A percentile compares a stretch with the other conserved stretches of the same genome.
These are phyloP conservation scores for Spongilla lacustris DNA, from an alignment of 37 sponge, comb jelly and placozoan genomes.

Conservation along the genomic window DNA sequence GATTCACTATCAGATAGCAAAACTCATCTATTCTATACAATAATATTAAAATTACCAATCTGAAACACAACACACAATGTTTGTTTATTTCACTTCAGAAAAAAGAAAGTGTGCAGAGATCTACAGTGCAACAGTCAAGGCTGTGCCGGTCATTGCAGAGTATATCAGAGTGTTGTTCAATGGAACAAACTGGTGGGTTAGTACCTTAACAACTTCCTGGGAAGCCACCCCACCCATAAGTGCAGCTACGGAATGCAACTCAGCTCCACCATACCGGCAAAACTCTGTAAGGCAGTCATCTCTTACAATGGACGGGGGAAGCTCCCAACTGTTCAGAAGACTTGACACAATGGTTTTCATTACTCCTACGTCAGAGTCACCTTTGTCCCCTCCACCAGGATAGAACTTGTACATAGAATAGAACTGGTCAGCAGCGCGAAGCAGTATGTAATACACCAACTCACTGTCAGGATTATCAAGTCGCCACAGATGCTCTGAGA, in stretches of 20 bases:
- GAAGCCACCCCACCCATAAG: constrained; percentile 94
- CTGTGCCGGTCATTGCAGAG: constrained; percentile 71
- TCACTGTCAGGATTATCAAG: constrained; percentile 73
- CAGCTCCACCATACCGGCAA: constrained; percentile 83
- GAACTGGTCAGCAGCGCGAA: constrained; percentile 85
- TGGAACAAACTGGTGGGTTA: constrained; percentile 96
- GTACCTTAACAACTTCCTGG: constrained; percentile 94
- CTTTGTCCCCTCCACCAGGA: constrained; percentile 53
- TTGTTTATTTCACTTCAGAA: too few relatives aligned
- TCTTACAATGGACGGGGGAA: constrained; percentile 27
- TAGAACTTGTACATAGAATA: constrained; percentile 39
- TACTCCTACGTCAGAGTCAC: constrained; percentile 57
- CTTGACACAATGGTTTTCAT: constrained; percentile 53
- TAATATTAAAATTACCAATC: too few relatives aligned
- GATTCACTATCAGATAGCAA: too few relatives aligned
- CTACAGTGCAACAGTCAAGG: constrained; percentile 61
- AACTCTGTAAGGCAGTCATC: constrained; percentile 69
- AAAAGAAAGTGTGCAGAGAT: too few relatives aligned
- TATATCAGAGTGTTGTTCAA: constrained; percentile 94
- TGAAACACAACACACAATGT: too few relatives aligned
- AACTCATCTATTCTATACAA: too few relatives aligned
- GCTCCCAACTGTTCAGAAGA: constrained; percentile 50
- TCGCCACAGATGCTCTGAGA: constrained; percentile 26
- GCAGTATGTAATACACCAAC: constrained; percentile 78
- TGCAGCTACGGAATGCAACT: constrained; percentile 94